Percentiles rank a stretch among this genome's conserved stretches.
phyloP scores from a whole-genome alignment of 2,888 invertebrate genomes.

The Hylaea fasciaria region DNA sequence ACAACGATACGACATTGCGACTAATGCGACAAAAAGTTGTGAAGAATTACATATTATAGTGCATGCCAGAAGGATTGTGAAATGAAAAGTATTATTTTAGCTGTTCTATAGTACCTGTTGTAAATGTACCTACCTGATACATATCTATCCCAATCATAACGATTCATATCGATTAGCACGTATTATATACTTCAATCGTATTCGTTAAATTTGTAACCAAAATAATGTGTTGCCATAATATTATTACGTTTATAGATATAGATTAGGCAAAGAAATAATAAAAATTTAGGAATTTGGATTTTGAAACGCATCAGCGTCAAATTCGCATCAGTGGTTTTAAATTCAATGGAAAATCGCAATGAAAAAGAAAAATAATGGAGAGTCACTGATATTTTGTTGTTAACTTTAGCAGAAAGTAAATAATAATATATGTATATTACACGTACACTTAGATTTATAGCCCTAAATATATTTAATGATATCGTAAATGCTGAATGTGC shows the following conservation, averaged over 20 bases:
- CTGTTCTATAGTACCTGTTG: conserved; percentile 70
- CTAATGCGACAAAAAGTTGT: conserved; percentile 44
- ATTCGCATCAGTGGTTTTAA: conserved; percentile 63
- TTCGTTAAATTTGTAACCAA: conserved; percentile 67
- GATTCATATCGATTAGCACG: conserved; percentile 35
- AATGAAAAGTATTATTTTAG: conserved; percentile 74
- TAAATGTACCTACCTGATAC: conserved; percentile 66
- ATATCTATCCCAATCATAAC: conserved; percentile 61
- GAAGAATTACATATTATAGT: conserved; percentile 27
- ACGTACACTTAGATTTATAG: conserved; percentile 54
- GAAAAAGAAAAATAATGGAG: conserved; percentile 55
- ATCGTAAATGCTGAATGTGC: conserved; percentile 11
- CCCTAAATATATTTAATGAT: conserved; percentile 41
- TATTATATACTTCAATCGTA: conserved; percentile 29
- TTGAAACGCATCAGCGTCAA: too few species aligned
- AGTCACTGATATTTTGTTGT: conserved; percentile 68
- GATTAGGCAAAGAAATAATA: conserved; percentile 36
- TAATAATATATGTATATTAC: conserved; percentile 45
- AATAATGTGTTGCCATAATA: conserved; percentile 77
- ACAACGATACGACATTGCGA: conserved; percentile 72
- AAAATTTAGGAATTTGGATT: conserved; percentile 72
- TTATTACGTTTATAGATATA: conserved; percentile 52
- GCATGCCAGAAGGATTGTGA: conserved; percentile 51
- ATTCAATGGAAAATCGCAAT: conserved; percentile 47
- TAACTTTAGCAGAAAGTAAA: conserved; percentile 61